Base-by-base conservation (phyloP, 2,113 vertebrate species). In the Laterallus jamaicensis region DNA sequence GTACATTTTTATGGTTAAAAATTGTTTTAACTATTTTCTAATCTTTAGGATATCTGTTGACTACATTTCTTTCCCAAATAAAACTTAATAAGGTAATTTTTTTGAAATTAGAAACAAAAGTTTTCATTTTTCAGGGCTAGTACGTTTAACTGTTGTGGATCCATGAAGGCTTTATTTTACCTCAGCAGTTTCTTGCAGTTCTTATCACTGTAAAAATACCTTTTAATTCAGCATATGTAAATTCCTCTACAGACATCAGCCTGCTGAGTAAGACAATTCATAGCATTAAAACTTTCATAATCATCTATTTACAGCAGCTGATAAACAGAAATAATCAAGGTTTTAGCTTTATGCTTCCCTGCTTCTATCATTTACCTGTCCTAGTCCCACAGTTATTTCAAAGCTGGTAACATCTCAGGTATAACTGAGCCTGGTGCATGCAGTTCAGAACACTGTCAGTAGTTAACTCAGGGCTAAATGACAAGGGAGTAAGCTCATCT, bases 181-280 rank as follows among this genome's bases (percentile, higher is more conserved):
- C 85, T 97, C 90, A 91, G 93, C 90, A 96, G 24, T 96, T 98
- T 92, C 56, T 95, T 26, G 31, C 32, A 66, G 55, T 94, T 91
- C 25, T 80, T 12, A 93, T 86, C 91, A 91, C 80, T 92, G n/a
- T 80, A 94, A 94, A 93, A 97, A 82, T 88, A 92, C 71, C 93
- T 84, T 97, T 97, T 95, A 96, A 96, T 97, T 96, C 83, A 92
- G 64, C 70, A 20, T 96, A 94, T 96, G 95, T 96, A 95, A 96
- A 96, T 97, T 95, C 70, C 81, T 96, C 86, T 95, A 31, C 90
- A 97, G 95, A 90, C 73, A 94, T 52, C 49, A 90, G 40, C 87
- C 91, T 97, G 92, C 97, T 97, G 96, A 98, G 92, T 97, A 97
- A 97, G 97, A 95, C 69, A 78, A 58, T 96, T 97, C 92, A 92